These are phyloP conservation scores for Vanacampus margaritifer DNA, from an alignment of 2,113 vertebrate species.

Conservation along the genomic window DNA sequence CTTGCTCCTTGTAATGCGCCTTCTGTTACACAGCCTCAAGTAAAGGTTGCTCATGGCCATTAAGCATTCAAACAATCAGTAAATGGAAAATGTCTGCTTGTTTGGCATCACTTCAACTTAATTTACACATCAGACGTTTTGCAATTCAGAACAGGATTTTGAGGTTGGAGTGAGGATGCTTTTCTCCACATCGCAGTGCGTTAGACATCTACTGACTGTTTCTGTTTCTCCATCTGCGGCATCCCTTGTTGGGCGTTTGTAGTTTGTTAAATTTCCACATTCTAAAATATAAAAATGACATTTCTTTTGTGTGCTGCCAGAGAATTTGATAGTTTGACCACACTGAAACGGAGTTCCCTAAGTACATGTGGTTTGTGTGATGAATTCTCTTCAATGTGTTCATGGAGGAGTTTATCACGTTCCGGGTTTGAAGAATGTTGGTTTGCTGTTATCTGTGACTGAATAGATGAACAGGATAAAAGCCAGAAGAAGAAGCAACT, in stretches of 20 bases:
- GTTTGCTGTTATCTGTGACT: not conserved
- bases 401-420: not conserved
- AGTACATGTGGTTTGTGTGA: constrained; percentile 9
- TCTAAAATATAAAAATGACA: not conserved
- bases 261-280: not conserved
- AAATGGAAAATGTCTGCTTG: not conserved
- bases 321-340: not conserved
- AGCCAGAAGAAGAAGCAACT: not conserved
- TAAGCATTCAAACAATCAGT: not conserved
- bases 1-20: constrained; percentile 48
- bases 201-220: not conserved
- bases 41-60: constrained; percentile 59
- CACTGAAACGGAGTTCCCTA: not conserved
- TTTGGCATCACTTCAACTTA: not conserved
- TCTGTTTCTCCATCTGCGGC: not conserved
- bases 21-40: constrained; percentile 47
- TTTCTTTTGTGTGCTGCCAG: not conserved
- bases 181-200: not conserved
- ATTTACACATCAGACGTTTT: not conserved
- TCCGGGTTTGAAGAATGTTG: not conserved
- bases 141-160: not conserved
- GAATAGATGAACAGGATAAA: not conserved
- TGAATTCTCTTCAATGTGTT: constrained; percentile 17
- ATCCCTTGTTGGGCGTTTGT: not conserved
- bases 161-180: not conserved